Conservation (phyloP, 2,113 vertebrate genomes). For the Epinephelus lanceolatus region DNA sequence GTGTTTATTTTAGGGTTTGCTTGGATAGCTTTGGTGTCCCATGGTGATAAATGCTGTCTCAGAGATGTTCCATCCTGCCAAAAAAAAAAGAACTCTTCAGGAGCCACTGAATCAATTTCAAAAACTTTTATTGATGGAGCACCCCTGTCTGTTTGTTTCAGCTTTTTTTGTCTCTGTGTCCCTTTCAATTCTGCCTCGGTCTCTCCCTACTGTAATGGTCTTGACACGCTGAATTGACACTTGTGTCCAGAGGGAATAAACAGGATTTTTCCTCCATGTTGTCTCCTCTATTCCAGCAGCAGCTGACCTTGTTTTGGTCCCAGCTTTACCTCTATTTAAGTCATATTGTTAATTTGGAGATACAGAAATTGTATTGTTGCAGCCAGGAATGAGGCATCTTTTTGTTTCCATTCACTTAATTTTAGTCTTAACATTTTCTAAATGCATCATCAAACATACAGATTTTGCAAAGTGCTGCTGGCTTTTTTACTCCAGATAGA, state of each 20-base stretch:
- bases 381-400: background rate
- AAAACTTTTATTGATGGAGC: slow-evolving; percentile 28
- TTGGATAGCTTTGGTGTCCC: background rate
- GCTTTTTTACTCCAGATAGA: background rate
- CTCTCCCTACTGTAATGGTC: background rate
- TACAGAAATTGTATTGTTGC: background rate
- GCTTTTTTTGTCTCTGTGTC: background rate
- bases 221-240: background rate
- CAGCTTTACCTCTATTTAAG: background rate
- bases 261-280: slow-evolving; percentile 2
- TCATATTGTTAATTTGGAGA: background rate
- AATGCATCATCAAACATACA: background rate
- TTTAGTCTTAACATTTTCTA: background rate
- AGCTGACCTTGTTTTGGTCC: background rate
- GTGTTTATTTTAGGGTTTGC: background rate
- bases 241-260: background rate
- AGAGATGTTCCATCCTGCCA: background rate
- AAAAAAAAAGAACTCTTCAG: slow-evolving; percentile 39
- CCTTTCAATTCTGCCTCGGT: background rate
- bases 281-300: background rate
- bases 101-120: slow-evolving; percentile 30
- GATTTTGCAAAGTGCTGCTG: background rate
- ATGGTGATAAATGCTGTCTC: background rate
- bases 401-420: too few species aligned
- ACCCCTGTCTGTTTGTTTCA: background rate